Base-by-base conservation (phyloP, 1,140 invertebrate species). In the Ridgeia piscesae region DNA sequence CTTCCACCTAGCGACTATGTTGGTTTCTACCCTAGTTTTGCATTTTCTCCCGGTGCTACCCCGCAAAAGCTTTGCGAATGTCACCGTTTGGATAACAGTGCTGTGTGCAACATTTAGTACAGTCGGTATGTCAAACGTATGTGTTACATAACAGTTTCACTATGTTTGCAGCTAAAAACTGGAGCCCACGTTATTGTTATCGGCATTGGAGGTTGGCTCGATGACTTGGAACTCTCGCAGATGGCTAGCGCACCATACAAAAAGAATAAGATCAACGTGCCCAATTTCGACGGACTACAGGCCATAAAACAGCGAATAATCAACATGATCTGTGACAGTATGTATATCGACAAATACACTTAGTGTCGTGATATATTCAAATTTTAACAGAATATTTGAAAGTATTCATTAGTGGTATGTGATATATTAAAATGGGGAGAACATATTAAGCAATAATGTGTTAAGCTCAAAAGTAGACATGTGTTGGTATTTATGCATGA, bases 201-300 rank as follows among this genome's bases (percentile, higher is more conserved):
- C n/a, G 95, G 95, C 0, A 94, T 95, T 31, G 95, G 95, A 6
- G 92, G 94, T n/a, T 35, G 33, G 33, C 35, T 35, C 11, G 58
- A 92, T 91, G 6, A n/a, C 33, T n/a, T 48, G 6, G 90, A 91
- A 33, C 27, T 91, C 0, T 27, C 58, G 17, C 58, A 77, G 58
- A 92, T 92, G 91, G 35, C 91, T 33, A 34, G n/a, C 33, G 50
- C 50, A 35, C 91, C 91, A 8, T 88, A 58, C 50, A 8, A 50
- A n/a, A 77, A 88, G 35, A 92, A 92, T 58, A 88, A 34, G 33
- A 50, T 92, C 14, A 27, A 50, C 33, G 91, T 92, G 1, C 33
- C 34, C 9, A 42, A 34, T n/a, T 90, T 90, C 89, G 33, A 90
- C 89, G 35, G 4, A 21, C 89, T 90, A 14, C 17, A 17, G n/a